Conservation (phyloP, 2,797 vertebrate genomes). For the Sarcoramphus papa region DNA sequence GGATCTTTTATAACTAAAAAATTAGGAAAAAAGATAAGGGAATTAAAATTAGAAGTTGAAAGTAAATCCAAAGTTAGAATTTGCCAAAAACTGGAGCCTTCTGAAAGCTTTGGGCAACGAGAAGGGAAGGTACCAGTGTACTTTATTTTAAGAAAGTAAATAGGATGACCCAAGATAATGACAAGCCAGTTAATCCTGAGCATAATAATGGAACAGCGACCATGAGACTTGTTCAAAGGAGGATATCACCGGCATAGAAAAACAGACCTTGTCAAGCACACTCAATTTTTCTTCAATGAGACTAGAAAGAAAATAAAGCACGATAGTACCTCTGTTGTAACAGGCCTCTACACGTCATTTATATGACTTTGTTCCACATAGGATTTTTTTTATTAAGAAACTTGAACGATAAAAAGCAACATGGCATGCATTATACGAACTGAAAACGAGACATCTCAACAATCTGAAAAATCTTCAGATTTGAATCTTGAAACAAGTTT, state of each 20-base stretch:
- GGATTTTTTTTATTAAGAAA: neutral
- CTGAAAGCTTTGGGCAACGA: neutral
- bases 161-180: neutral
- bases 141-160: neutral
- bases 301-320: neutral
- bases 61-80: neutral
- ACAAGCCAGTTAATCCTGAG: neutral
- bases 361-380: neutral
- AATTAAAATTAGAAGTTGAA: neutral
- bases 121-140: neutral
- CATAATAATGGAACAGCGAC: neutral
- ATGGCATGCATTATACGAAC: neutral
- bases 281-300: neutral
- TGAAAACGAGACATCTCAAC: neutral
- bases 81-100: neutral
- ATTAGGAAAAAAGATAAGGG: accelerated
- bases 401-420: neutral
- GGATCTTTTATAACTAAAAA: neutral
- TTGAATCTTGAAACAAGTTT: neutral
- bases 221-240: neutral
- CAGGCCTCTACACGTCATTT: neutral
- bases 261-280: neutral
- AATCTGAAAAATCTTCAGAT: neutral
- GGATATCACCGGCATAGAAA: neutral
- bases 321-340: neutral